Conservation (phyloP, 2,888 invertebrate species). For the Sisyra terminalis region DNA sequence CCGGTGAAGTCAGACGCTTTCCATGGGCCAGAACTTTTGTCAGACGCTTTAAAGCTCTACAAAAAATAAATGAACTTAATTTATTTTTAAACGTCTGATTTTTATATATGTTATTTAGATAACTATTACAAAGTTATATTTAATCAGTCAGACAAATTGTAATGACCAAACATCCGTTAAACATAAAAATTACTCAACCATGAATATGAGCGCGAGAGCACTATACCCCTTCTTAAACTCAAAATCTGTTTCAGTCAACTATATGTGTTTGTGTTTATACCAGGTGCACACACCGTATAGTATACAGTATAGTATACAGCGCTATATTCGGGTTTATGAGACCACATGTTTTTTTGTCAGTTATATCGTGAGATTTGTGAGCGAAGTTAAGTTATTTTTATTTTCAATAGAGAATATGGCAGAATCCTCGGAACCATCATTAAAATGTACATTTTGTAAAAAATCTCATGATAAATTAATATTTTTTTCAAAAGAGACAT, state of each 20-base stretch:
- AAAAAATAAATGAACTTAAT: too few species aligned
- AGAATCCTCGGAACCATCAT: conserved; percentile 3
- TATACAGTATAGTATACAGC: not conserved
- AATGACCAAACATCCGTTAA: too few species aligned
- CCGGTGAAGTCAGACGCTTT: conserved; percentile 1
- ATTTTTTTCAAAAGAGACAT: not conserved
- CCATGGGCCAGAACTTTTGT: too few species aligned
- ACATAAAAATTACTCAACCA: too few species aligned
- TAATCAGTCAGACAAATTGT: too few species aligned
- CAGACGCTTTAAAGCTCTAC: too few species aligned
- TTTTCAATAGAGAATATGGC: conserved; percentile 2
- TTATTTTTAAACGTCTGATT: too few species aligned
- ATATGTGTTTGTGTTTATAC: conserved; percentile 2
- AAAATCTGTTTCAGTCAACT: conserved; percentile 1
- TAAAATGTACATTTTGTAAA: conserved; percentile 2
- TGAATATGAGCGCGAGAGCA: not conserved
- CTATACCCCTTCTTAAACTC: conserved; percentile 2
- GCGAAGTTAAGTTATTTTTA: conserved; percentile 1
- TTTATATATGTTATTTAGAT: too few species aligned
- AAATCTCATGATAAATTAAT: conserved; percentile 1
- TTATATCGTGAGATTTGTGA: conserved; percentile 4
- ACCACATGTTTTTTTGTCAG: conserved; percentile 2
- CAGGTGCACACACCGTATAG: too few species aligned
- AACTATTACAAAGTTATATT: too few species aligned
- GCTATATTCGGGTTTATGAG: not conserved